These are phyloP conservation scores for Craniophora ligustri DNA, from an alignment of 2,888 invertebrate species.

Conservation along the genomic window DNA sequence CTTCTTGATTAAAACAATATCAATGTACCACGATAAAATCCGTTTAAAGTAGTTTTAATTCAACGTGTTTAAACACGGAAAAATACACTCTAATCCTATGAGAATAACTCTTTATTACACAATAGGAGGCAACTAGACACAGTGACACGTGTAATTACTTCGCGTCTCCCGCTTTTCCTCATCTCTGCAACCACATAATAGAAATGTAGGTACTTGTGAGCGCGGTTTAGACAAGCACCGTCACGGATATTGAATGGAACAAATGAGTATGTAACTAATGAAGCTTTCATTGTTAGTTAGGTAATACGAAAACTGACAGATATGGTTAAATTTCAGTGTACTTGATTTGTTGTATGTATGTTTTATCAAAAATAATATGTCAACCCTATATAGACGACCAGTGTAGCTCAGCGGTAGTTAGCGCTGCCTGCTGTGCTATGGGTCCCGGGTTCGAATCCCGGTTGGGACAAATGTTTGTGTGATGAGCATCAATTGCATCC, in stretches of 20 bases:
- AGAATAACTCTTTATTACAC: constrained; percentile 30
- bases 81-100: not conserved
- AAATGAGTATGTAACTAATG: constrained; percentile 33
- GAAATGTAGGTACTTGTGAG: constrained; percentile 33
- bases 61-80: not conserved
- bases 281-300: constrained; percentile 42
- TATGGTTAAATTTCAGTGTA: too few species aligned
- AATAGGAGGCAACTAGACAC: constrained; percentile 44
- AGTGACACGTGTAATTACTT: constrained; percentile 54
- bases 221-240: constrained; percentile 39
- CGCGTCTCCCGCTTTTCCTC: constrained; percentile 4
- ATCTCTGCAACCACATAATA: constrained; percentile 36
- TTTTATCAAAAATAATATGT: too few species aligned
- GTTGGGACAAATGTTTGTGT: too few species aligned
- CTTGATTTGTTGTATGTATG: too few species aligned
- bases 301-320: constrained; percentile 16
- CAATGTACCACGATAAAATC: too few species aligned
- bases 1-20: too few species aligned
- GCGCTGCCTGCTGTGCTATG: too few species aligned
- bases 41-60: too few species aligned
- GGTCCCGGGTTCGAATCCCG: too few species aligned
- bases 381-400: too few species aligned
- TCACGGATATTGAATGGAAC: constrained; percentile 47
- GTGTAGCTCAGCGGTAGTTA: too few species aligned
- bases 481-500: too few species aligned